phyloP scores from a whole-genome alignment of 2,797 vertebrate genomes.

The Urocyon cinereoargenteus region DNA sequence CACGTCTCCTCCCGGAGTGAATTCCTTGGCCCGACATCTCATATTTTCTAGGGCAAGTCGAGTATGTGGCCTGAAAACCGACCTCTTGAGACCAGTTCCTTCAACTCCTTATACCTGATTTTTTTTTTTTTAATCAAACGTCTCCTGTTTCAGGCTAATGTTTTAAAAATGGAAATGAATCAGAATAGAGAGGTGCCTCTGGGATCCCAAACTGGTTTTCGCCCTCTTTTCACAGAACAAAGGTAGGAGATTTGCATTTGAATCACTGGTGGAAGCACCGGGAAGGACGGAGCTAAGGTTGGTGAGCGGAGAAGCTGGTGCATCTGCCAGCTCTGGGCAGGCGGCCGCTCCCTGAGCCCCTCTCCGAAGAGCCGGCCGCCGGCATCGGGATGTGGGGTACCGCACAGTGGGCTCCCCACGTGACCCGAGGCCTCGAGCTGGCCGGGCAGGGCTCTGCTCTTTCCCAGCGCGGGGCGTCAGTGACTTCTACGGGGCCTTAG shows the following conservation, averaged over 20 bases:
- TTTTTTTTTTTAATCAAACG: slow-evolving; percentile 65
- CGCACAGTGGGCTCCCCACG: neutral
- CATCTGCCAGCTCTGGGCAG: neutral
- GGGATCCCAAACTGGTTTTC: slow-evolving; percentile 75
- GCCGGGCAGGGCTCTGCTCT: neutral
- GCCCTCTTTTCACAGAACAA: slow-evolving; percentile 73
- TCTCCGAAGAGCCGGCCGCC: neutral
- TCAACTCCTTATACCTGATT: slow-evolving; percentile 2
- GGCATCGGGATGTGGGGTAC: accelerated
- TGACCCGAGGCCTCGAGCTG: accelerated
- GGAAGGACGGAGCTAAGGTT: neutral
- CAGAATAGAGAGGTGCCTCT: slow-evolving; percentile 28
- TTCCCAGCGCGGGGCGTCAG: neutral
- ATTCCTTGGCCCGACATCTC: neutral
- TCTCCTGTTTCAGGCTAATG: slow-evolving; percentile 57
- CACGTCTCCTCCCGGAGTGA: neutral
- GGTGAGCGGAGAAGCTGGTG: neutral
- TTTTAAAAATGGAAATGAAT: slow-evolving; percentile 79
- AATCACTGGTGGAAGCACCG: neutral
- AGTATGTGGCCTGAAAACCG: slow-evolving; percentile 68
- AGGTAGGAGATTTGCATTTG: slow-evolving; percentile 37
- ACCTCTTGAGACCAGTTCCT: slow-evolving; percentile 39
- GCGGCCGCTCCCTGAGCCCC: neutral
- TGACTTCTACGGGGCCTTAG: neutral
- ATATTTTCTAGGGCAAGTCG: slow-evolving; percentile 71